Evolutionary conservation across 2,888 invertebrate species (phyloP), one percentile per base, ranked within the genome.

Genomic region (Leucozona laternaria): DNA sequence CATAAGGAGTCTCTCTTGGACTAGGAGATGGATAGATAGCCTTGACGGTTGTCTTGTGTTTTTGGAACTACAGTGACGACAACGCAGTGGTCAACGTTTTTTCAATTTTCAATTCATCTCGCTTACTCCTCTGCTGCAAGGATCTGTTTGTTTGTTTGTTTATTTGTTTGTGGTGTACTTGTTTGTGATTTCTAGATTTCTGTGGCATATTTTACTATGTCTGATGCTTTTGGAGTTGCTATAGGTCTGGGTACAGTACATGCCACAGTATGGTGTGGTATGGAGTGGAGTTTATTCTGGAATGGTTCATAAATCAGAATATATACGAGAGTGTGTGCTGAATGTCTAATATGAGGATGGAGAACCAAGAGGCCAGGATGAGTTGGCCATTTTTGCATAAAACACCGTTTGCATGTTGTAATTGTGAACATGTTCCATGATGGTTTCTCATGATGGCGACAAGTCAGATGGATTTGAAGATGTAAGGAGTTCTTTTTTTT

Each of bases 281-380:
- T 31, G 28, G 71, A 31, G 13, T 60, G 20, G 79, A 83, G 55
- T 64, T 22, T 58, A 71, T 58, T 58, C 58, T 60, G 64, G 50
- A 82, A 82, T 79, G 70, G 79, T 80, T 84, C 79, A 84, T 84
- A 84, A 84, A 84, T 84, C 84, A 84, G 79, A 84, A 84, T 84
- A 80, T 80, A 70, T 72, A 73, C 28, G 55, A 71, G 78, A 79
- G 83, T 79, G 73, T 83, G 55, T 73, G 62, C 68, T 79, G 43
- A 68, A 75, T 83, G 79, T 43, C 83, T 68, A 83, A 73, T 70
- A 55, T 79, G 55, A 68, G 72, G 79, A 84, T 62, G 62, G 11
- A 70, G 79, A 60, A 13, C 55, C 55, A 48, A 8, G 58, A 64
- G 64, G 57, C 53, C 25, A 60, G 58, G 37, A 17, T 58, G 64